Conservation (phyloP, 1,140 invertebrate species). For the Aphidius gifuensis region DNA sequence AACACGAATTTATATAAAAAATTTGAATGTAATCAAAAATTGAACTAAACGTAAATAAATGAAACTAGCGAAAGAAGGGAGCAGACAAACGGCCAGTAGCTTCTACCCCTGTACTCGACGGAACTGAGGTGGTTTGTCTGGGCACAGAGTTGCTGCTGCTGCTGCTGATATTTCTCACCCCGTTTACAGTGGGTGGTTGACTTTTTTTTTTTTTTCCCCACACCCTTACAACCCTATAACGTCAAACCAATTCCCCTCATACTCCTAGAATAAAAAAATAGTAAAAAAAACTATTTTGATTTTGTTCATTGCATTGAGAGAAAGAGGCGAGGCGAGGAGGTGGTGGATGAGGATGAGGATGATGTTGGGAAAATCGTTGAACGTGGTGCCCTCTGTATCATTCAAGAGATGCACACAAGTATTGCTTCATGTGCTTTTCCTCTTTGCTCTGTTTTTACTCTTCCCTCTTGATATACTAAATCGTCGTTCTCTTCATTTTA, state of each 20-base stretch:
- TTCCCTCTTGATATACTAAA: too few relatives aligned
- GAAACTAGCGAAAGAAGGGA: constrained; percentile 56
- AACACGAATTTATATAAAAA: constrained; percentile 27
- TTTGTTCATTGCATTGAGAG: too few relatives aligned
- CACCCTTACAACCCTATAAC: constrained; percentile 10
- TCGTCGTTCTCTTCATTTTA: too few relatives aligned
- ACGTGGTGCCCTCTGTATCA: constrained; percentile 18
- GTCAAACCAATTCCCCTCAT: constrained; percentile 11
- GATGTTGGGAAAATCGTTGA: not conserved
- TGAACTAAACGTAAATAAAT: constrained; percentile 51
- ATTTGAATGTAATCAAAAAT: constrained; percentile 42
- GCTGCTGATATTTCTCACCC: constrained; percentile 1
- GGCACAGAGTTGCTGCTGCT: constrained; percentile 26
- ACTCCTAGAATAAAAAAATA: not conserved
- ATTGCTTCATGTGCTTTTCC: not conserved
- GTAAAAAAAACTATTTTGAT: too few relatives aligned
- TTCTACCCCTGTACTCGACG: constrained; percentile 51
- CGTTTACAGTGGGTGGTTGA: constrained; percentile 22
- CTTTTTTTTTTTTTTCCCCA: constrained; percentile 19
- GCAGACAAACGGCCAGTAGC: constrained; percentile 52
- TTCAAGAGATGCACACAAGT: constrained; percentile 18
- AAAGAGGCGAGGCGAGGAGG: too few relatives aligned
- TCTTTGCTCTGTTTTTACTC: too few relatives aligned
- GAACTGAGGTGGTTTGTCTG: constrained; percentile 38
- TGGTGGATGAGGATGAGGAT: too few relatives aligned